Conservation (phyloP, 2,113 vertebrate genomes). For the Porphyrio hochstetteri region DNA sequence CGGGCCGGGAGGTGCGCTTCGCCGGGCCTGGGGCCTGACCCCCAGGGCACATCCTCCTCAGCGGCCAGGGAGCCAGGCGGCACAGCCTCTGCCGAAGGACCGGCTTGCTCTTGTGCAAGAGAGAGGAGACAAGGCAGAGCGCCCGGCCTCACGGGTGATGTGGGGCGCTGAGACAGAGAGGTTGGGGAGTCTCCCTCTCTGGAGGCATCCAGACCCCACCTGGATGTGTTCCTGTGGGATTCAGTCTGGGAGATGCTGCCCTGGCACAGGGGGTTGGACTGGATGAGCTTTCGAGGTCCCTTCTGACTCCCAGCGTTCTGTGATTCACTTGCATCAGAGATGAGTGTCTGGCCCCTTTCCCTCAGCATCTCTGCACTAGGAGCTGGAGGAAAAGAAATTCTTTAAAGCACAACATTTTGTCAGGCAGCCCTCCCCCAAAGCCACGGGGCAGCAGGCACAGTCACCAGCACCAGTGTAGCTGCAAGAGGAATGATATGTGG, state of each 20-base stretch:
- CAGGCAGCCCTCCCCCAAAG: neutral
- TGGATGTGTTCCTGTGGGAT: no score
- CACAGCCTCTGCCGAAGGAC: neutral
- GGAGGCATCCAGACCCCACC: no score
- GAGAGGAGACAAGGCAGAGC: no score
- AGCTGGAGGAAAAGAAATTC: neutral
- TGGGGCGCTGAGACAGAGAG: no score
- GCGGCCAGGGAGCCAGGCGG: neutral
- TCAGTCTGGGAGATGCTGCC: no score
- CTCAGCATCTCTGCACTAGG: neutral
- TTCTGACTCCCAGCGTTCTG: no score
- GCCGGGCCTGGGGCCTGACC: neutral
- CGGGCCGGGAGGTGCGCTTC: neutral
- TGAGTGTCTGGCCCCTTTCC: neutral
- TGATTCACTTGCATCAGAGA: neutral
- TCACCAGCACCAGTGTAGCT: fast-evolving
- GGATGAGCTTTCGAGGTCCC: no score
- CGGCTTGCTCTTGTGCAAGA: neutral
- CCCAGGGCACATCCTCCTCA: neutral
- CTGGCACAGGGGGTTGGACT: no score
- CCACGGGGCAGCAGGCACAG: fast-evolving
- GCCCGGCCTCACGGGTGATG: no score
- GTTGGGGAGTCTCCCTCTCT: no score
- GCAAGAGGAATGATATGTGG: fast-evolving
- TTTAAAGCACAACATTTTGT: neutral